Conservation (phyloP, 2,888 invertebrate genomes). For the Galerucella nymphaeae region DNA sequence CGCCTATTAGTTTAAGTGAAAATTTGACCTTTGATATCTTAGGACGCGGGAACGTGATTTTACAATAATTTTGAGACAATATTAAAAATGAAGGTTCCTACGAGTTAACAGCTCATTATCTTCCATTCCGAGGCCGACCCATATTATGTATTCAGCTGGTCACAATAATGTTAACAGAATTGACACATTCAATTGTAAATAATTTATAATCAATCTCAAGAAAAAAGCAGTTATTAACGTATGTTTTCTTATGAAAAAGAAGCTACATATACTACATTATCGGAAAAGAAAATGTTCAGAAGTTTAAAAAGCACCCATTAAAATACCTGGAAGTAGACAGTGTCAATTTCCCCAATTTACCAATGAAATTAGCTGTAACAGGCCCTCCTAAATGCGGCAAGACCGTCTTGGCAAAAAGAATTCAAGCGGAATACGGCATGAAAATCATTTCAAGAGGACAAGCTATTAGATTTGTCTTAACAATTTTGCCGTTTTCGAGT, state of each 20-base stretch:
- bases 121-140: too few relatives aligned
- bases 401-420: slow-evolving; percentile 68
- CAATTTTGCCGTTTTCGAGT: slow-evolving; percentile 67
- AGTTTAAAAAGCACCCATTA: slow-evolving; percentile 70
- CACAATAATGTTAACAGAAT: too few relatives aligned
- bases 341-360: slow-evolving; percentile 65
- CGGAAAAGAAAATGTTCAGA: slow-evolving; percentile 65
- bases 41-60: too few relatives aligned
- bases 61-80: too few relatives aligned
- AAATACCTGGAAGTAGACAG: slow-evolving; percentile 68
- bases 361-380: slow-evolving; percentile 69
- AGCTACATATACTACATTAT: slow-evolving; percentile 71
- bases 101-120: too few relatives aligned
- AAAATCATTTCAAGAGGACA: slow-evolving; percentile 69
- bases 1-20: too few relatives aligned
- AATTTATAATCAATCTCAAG: background rate
- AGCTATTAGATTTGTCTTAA: slow-evolving; percentile 67
- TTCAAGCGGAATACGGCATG: slow-evolving; percentile 68
- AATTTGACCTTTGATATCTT: too few relatives aligned
- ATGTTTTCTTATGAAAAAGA: slow-evolving; percentile 47
- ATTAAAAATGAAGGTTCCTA: too few relatives aligned
- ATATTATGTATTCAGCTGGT: too few relatives aligned
- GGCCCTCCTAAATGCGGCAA: slow-evolving; percentile 75
- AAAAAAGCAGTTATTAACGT: background rate
- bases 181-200: too few relatives aligned